These are phyloP conservation scores for Yoshiicerus persimilis DNA, from an alignment of 1,140 invertebrate species.

Conservation along the genomic window DNA sequence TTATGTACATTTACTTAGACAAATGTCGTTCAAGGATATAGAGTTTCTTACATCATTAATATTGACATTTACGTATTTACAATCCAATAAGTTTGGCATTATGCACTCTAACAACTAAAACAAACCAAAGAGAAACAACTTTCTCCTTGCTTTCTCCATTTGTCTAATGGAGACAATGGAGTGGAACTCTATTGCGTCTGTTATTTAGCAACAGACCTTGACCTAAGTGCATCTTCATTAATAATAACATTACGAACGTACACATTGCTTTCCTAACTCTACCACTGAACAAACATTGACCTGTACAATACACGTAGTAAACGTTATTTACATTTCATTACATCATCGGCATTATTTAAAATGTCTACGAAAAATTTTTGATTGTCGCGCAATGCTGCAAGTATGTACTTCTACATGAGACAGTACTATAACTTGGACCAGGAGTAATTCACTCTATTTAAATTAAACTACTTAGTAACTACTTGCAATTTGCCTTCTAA, in stretches of 20 bases:
- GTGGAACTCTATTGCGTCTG: no score
- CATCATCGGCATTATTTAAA: neutral
- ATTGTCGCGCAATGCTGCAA: constrained; percentile 21
- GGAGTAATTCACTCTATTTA: neutral
- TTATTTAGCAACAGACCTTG: no score
- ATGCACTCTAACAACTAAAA: no score
- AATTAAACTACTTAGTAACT: neutral
- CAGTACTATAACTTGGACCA: constrained; percentile 15
- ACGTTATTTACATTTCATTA: neutral
- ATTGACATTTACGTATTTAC: neutral
- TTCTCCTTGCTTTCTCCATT: no score
- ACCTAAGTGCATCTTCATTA: neutral
- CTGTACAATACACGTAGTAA: neutral
- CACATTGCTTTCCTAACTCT: neutral
- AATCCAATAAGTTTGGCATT: no score
- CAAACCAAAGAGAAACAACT: no score
- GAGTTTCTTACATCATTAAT: no score
- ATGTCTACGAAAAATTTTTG: constrained; percentile 16
- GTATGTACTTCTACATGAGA: constrained; percentile 15
- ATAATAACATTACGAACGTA: neutral
- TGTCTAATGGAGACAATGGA: no score
- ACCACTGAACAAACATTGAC: neutral
- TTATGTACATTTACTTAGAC: neutral
- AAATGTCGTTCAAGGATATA: no score
- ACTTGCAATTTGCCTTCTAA: neutral